These are phyloP conservation scores for Drosophila nebulosa DNA, from an alignment of 1,140 invertebrate species.

Conservation along the genomic window DNA sequence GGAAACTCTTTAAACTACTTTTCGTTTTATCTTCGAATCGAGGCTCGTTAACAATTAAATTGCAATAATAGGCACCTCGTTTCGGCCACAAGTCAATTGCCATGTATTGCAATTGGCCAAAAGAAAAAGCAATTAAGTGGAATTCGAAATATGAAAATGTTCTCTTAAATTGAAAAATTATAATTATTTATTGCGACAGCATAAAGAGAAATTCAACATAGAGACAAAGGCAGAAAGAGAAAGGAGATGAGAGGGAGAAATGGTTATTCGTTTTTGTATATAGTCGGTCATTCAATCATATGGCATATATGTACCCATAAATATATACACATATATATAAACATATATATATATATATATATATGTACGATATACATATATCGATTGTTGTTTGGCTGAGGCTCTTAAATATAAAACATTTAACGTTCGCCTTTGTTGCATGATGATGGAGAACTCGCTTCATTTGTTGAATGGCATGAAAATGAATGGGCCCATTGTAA, in stretches of 20 bases:
- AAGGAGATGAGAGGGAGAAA: neutral
- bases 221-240: constrained; percentile 23
- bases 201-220: constrained; percentile 1
- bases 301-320: neutral
- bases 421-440: constrained; percentile 70
- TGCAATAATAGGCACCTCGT: constrained; percentile 21
- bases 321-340: constrained; percentile 9
- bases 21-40: neutral
- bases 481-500: constrained; percentile 53
- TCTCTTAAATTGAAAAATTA: constrained; percentile 70
- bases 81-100: constrained; percentile 45
- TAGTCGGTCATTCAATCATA: constrained; percentile 25
- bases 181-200: constrained; percentile 60
- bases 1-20: neutral
- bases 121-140: constrained; percentile 43
- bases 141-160: constrained; percentile 41
- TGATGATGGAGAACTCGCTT: constrained; percentile 37
- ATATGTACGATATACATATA: neutral
- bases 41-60: constrained; percentile 38
- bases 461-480: constrained; percentile 69
- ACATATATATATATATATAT: constrained; percentile 20
- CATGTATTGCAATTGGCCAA: constrained; percentile 22
- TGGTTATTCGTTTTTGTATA: constrained; percentile 4
- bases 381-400: constrained; percentile 43
- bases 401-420: constrained; percentile 79